Evolutionary conservation across 2,113 vertebrate genomes (phyloP).

Genomic region (Chionodraco myersi): DNA sequence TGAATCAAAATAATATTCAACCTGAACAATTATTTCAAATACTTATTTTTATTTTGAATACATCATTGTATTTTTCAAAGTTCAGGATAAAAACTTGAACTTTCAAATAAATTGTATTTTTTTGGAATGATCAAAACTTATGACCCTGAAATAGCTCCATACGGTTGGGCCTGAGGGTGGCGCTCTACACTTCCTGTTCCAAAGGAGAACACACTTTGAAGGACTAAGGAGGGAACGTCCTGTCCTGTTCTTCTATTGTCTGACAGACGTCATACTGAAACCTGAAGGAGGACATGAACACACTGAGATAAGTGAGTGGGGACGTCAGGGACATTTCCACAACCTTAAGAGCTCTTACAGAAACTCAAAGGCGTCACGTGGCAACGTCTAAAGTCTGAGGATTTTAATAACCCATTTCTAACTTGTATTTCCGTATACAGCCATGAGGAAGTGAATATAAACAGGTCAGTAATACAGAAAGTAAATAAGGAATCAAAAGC

Average conservation of each 20-base stretch:
- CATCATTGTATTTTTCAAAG: no score
- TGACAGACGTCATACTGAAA: not conserved
- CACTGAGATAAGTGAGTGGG: not conserved
- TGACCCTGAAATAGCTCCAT: no score
- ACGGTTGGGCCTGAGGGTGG: not conserved
- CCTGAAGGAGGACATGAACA: conserved; percentile 21
- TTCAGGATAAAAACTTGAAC: no score
- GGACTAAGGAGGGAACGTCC: not conserved
- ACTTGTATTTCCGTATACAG: not conserved
- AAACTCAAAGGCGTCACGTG: not conserved
- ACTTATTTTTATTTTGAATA: no score
- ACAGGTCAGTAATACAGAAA: not conserved
- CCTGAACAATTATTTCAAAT: no score
- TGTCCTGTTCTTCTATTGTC: not conserved
- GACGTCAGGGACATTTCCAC: not conserved
- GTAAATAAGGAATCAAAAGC: not conserved
- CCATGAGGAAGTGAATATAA: not conserved
- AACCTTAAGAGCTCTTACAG: not conserved
- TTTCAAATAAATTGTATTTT: no score
- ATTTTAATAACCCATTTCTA: not conserved
- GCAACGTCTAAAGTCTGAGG: not conserved
- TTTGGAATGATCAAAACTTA: no score
- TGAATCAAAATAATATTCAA: no score
- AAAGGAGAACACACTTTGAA: not conserved
- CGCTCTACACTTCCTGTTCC: not conserved